Percentiles rank a stretch among this genome's conserved stretches.
phyloP scores from a whole-genome alignment of 2,797 vertebrate species.

The Sebastes oblongus region DNA sequence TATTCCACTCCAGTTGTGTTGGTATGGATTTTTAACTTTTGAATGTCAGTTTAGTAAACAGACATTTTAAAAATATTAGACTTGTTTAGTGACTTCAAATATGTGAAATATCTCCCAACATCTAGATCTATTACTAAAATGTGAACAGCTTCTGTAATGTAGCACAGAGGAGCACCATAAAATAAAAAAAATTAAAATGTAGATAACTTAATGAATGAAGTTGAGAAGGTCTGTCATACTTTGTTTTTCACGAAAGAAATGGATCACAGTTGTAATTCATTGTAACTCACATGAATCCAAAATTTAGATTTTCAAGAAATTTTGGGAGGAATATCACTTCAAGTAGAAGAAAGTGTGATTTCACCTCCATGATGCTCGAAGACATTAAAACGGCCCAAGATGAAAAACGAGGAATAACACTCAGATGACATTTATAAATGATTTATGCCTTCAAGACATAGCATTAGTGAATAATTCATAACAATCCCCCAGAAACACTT shows the following conservation, averaged over 20 bases:
- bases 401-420: conserved; percentile 44
- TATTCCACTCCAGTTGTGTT: not conserved
- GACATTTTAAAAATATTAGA: not conserved
- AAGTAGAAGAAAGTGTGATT: conserved; percentile 4
- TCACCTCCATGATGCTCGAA: conserved; percentile 3
- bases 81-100: not conserved
- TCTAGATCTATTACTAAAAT: not conserved
- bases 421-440: conserved; percentile 49
- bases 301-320: not conserved
- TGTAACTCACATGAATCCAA: not conserved
- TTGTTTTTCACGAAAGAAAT: not conserved
- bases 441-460: conserved; percentile 48
- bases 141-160: not conserved
- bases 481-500: not conserved
- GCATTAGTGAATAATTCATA: conserved; percentile 54
- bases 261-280: not conserved
- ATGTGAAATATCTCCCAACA: not conserved
- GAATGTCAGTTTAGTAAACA: not conserved
- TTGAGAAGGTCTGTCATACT: not conserved
- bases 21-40: not conserved
- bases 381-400: conserved; percentile 23
- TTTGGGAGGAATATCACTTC: not conserved
- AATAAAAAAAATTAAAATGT: not conserved
- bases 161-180: not conserved
- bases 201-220: not conserved